phyloP scores from a whole-genome alignment of 2,888 invertebrate genomes.

The Microctonus hyperodae region DNA sequence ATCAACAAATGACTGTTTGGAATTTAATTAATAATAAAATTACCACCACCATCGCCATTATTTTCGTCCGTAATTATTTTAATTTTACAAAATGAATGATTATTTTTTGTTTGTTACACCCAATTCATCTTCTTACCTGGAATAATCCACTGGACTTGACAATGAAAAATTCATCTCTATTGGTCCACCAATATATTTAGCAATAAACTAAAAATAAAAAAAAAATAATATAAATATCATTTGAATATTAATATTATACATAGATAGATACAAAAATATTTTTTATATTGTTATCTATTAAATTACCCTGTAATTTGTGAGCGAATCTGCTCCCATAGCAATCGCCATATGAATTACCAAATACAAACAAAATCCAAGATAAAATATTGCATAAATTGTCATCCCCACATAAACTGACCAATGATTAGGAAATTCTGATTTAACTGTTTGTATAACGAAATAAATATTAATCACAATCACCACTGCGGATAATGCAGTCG shows the following conservation, averaged over 20 bases:
- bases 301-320: conserved; percentile 63
- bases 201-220: conserved; percentile 64
- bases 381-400: conserved; percentile 70
- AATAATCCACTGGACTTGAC: conserved; percentile 67
- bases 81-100: neutral
- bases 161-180: conserved; percentile 65
- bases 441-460: conserved; percentile 74
- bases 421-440: conserved; percentile 61
- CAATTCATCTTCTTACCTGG: conserved; percentile 64
- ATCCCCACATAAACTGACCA: conserved; percentile 63
- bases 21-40: neutral
- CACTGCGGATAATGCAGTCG: conserved; percentile 72
- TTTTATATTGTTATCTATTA: neutral
- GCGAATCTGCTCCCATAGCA: conserved; percentile 70
- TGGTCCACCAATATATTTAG: conserved; percentile 67
- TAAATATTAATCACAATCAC: conserved; percentile 83
- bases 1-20: neutral
- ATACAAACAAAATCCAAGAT: conserved; percentile 77
- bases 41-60: conserved; percentile 8
- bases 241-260: too few species aligned
- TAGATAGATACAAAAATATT: conserved; percentile 3
- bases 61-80: neutral
- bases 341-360: conserved; percentile 76
- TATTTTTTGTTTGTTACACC: neutral
- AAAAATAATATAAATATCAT: conserved; percentile 28